Evolutionary conservation across 1,140 invertebrate genomes (phyloP).

Genomic region (Drosophila orosa): DNA sequence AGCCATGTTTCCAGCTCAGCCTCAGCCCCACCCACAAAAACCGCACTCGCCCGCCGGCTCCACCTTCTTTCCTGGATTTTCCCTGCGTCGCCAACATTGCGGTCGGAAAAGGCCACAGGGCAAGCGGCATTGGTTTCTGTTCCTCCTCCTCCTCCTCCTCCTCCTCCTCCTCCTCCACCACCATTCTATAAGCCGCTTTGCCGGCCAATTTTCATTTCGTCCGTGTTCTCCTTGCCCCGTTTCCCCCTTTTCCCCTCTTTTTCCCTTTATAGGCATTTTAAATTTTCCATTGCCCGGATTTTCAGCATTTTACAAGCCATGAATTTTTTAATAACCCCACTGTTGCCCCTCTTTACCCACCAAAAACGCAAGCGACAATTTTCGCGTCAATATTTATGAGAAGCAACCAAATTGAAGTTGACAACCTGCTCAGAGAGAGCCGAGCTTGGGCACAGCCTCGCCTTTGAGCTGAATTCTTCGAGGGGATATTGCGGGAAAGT

Average conservation of each 20-base stretch:
- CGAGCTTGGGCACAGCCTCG: slow-evolving; percentile 2
- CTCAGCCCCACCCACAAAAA: slow-evolving; percentile 1
- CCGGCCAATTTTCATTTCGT: slow-evolving; percentile 48
- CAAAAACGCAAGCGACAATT: slow-evolving; percentile 74
- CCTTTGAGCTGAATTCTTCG: slow-evolving; percentile 16
- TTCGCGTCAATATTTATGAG: slow-evolving; percentile 80
- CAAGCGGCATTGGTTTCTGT: slow-evolving; percentile 54
- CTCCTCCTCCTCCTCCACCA: slow-evolving; percentile 16
- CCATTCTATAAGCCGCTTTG: slow-evolving; percentile 73
- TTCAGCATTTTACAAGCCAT: slow-evolving; percentile 80
- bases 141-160: slow-evolving; percentile 26
- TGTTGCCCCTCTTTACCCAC: background rate
- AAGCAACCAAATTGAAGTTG: slow-evolving; percentile 52
- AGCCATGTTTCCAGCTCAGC: slow-evolving; percentile 38
- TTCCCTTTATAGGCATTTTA: slow-evolving; percentile 77
- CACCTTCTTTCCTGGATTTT: slow-evolving; percentile 10
- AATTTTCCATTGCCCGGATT: slow-evolving; percentile 74
- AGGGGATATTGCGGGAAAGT: background rate
- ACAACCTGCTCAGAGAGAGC: slow-evolving; percentile 32
- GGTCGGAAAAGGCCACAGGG: slow-evolving; percentile 68
- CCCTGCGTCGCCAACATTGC: slow-evolving; percentile 48
- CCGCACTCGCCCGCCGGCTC: slow-evolving; percentile 3
- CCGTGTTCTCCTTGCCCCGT: background rate
- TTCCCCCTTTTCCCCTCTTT: background rate
- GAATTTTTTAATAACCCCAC: slow-evolving; percentile 78